Base-by-base conservation (phyloP, 2,888 invertebrate genomes). In the Leptarthrus brevirostris region DNA sequence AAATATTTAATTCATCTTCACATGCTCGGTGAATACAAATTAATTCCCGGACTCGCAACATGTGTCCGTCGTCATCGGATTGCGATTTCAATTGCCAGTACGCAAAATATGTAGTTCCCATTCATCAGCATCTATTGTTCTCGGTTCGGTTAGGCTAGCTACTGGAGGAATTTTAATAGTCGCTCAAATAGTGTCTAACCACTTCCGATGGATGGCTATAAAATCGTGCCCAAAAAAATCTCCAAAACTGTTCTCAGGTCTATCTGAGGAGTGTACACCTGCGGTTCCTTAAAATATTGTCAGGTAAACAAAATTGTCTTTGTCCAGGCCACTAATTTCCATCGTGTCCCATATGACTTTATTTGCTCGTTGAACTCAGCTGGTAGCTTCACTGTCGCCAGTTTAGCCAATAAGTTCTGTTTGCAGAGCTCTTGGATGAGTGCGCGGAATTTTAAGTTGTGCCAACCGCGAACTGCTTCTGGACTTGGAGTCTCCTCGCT, bases 401-500 rank as follows among this genome's bases (percentile, higher is more conserved):
- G n/a, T n/a, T n/a, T n/a, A n/a, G n/a, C n/a, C 8, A 30, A 8
- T 30, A 8, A 30, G 3, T 30, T 30, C 30, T 30, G 30, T 30
- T 30, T 30, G 30, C 30, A 3, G 30, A 30, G 30, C 30, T 30
- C 30, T 30, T 30, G 30, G 36, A 58, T 34, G 58, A 58, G 36
- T 58, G 64, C 44, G 44, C 64, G 24, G 64, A 64, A 64, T 64
- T 64, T 64, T 64, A 49, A 49, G 49, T 49, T 49, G 49, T 12
- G 40, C 3, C 8, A 8, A 30, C 4, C 30, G 8, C n/a, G 40
- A 40, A 40, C 10, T 40, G n/a, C 40, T 40, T 40, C 40, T 40
- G 8, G 40, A 40, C 6, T 40, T 40, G 40, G 12, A 40, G 40
- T 6, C 40, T 40, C 40, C n/a, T 40, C 40, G 12, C 40, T 12